These are phyloP conservation scores for Limanda limanda DNA, from an alignment of 2,113 vertebrate genomes.

Conservation along the genomic window DNA sequence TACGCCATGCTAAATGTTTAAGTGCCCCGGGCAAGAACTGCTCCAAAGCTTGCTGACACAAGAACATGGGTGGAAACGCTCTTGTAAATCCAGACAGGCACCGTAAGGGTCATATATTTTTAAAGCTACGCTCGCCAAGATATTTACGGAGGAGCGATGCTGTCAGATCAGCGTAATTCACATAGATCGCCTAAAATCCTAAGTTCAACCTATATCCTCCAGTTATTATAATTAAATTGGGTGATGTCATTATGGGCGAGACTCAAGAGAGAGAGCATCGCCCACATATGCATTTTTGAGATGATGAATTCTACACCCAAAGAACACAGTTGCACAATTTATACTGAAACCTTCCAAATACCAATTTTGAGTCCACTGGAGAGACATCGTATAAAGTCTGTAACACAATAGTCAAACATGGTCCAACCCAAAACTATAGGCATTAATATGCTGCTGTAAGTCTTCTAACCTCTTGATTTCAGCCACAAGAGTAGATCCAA, in stretches of 20 bases:
- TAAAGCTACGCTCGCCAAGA: constrained; percentile 2
- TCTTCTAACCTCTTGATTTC: too few relatives aligned
- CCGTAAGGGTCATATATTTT: constrained; percentile 33
- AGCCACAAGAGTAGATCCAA: too few relatives aligned
- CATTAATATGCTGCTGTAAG: too few relatives aligned
- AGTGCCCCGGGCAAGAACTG: constrained; percentile 39
- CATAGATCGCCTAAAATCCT: neutral
- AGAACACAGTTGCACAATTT: too few relatives aligned
- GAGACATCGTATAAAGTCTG: neutral
- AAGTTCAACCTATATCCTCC: neutral
- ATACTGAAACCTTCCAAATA: too few relatives aligned
- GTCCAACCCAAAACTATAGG: neutral
- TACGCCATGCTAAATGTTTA: constrained; percentile 60
- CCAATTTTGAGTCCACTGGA: too few relatives aligned
- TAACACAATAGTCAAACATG: neutral
- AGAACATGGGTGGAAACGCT: constrained; percentile 35
- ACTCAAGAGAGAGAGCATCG: neutral
- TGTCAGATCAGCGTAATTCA: neutral
- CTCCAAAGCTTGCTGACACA: constrained; percentile 60
- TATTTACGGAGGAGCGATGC: neutral
- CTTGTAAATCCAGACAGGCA: constrained; percentile 43
- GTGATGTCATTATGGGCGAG: neutral
- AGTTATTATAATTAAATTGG: neutral
- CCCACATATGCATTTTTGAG: neutral
- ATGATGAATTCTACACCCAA: too few relatives aligned